phyloP scores from a whole-genome alignment of 35 echinoderm and acorn worm species.

The Ophioderma brevispina region DNA sequence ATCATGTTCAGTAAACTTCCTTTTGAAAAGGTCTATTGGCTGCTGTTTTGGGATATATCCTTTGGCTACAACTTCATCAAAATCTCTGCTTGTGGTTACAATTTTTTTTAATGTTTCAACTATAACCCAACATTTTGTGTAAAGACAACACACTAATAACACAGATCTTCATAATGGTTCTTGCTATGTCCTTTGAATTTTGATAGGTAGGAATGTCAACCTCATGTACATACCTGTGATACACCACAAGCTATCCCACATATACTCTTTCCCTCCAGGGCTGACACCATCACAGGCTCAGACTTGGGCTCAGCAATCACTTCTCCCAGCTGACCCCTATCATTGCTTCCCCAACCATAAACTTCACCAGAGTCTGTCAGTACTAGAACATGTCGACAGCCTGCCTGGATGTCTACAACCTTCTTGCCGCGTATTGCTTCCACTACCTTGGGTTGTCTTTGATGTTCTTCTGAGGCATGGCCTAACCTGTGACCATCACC shows the following conservation, averaged over 20 bases:
- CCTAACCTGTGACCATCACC: slow-evolving; percentile 88
- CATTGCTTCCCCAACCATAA: slow-evolving; percentile 89
- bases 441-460: slow-evolving; percentile 76
- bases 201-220: too few relatives aligned
- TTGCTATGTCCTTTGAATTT: too few relatives aligned
- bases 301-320: slow-evolving; percentile 39
- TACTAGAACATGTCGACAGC: slow-evolving; percentile 51
- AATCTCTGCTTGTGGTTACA: too few relatives aligned
- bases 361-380: slow-evolving; percentile 78
- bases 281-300: slow-evolving; percentile 62
- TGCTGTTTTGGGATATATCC: too few relatives aligned
- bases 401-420: slow-evolving; percentile 63
- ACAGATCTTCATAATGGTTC: too few relatives aligned
- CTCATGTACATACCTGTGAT: slow-evolving; percentile 80
- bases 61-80: too few relatives aligned
- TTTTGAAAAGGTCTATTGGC: too few relatives aligned
- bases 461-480: slow-evolving; percentile 86
- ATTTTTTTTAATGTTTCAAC: too few relatives aligned
- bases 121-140: too few relatives aligned
- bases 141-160: too few relatives aligned
- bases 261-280: slow-evolving; percentile 81
- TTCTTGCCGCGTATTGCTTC: slow-evolving; percentile 82
- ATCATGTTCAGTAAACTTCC: too few relatives aligned
- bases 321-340: slow-evolving; percentile 78
- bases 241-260: slow-evolving; percentile 85